These are phyloP conservation scores for Sebastes taczanowskii DNA, from an alignment of 2,797 vertebrate genomes.

Conservation along the genomic window DNA sequence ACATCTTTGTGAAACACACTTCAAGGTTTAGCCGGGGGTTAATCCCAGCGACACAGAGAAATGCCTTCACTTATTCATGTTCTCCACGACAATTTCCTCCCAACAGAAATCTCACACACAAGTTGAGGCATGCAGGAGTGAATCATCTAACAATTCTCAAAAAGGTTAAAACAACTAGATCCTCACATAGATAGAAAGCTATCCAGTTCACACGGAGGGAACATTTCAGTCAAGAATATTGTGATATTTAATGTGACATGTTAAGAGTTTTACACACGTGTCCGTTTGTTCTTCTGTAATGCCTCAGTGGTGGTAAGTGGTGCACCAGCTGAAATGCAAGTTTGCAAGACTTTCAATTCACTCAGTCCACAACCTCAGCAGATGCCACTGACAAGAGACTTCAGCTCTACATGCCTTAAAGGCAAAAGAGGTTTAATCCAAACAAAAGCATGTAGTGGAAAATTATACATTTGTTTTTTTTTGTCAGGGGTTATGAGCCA, in stretches of 20 bases:
- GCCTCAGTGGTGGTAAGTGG: background rate
- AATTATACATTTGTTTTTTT: no score
- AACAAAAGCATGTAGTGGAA: no score
- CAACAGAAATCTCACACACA: background rate
- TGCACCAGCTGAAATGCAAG: background rate
- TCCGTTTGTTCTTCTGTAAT: background rate
- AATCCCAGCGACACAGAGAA: slow-evolving; percentile 57
- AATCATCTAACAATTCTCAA: background rate
- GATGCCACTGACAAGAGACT: background rate
- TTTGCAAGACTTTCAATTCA: background rate
- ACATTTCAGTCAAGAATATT: background rate
- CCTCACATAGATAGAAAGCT: background rate
- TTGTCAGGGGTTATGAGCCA: no score
- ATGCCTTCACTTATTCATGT: slow-evolving; percentile 40
- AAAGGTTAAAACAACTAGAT: background rate
- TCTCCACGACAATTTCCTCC: slow-evolving; percentile 13
- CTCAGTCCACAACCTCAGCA: slow-evolving; percentile 6
- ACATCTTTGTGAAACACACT: slow-evolving; percentile 72
- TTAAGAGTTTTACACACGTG: background rate
- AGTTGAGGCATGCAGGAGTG: slow-evolving; percentile 36
- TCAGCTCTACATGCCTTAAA: slow-evolving; percentile 13
- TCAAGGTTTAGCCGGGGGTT: slow-evolving; percentile 59
- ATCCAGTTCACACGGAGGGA: background rate
- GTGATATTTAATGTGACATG: background rate
- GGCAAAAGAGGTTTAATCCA: slow-evolving; percentile 13